These are phyloP conservation scores for Volucella bombylans DNA, from an alignment of 2,888 invertebrate species.

Conservation along the genomic window DNA sequence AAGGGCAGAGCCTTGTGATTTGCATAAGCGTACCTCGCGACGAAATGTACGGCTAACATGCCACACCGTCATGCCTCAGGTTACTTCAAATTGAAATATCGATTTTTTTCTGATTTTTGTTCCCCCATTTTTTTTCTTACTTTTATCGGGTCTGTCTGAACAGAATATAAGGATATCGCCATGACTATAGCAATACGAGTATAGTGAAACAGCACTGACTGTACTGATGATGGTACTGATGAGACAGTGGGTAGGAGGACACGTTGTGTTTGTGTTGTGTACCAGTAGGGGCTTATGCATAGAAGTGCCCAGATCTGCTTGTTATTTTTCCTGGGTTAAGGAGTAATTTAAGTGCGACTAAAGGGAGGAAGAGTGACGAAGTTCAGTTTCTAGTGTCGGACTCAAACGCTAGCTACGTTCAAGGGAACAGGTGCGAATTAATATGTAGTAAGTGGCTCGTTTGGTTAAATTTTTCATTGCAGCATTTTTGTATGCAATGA, in stretches of 20 bases:
- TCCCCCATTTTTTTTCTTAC: too few relatives aligned
- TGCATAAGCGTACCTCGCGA: too few relatives aligned
- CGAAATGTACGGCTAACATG: too few relatives aligned
- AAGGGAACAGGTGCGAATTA: constrained; percentile 72
- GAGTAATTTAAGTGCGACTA: constrained; percentile 67
- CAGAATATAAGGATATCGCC: background rate
- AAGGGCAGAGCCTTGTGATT: too few relatives aligned
- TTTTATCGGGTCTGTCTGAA: too few relatives aligned
- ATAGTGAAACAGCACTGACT: constrained; percentile 32
- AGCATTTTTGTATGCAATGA: constrained; percentile 73
- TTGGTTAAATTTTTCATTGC: constrained; percentile 72
- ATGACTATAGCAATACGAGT: constrained; percentile 24
- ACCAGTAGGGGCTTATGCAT: constrained; percentile 39
- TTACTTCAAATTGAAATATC: too few relatives aligned
- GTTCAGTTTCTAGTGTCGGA: constrained; percentile 16
- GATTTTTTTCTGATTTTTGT: too few relatives aligned
- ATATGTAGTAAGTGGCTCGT: constrained; percentile 73
- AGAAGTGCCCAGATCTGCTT: constrained; percentile 52
- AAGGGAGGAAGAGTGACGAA: constrained; percentile 9
- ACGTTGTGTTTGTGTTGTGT: constrained; percentile 32
- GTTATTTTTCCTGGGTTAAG: constrained; percentile 61
- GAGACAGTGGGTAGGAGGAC: constrained; percentile 5
- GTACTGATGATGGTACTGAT: constrained; percentile 24
- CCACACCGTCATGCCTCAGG: too few relatives aligned
- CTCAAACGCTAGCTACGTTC: constrained; percentile 20